Percentiles rank a stretch among this genome's conserved stretches.
Conservation (phyloP, 2,888 invertebrate genomes). For the Cryptophagus acutangulus region DNA sequence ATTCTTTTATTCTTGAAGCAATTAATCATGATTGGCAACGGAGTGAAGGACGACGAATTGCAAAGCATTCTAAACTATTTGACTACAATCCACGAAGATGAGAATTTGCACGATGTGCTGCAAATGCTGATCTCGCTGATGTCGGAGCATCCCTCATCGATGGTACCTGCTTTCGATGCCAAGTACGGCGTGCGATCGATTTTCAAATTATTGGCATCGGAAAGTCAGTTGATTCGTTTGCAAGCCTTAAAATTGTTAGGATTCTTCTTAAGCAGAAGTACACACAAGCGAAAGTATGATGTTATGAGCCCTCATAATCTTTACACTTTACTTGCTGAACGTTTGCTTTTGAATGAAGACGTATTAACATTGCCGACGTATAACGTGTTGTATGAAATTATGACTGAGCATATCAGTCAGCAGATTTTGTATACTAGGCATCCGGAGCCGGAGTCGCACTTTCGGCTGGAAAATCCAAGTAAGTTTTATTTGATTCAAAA, state of each 20-base stretch:
- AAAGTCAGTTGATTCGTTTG: slow-evolving; percentile 91
- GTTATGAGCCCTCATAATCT: slow-evolving; percentile 98
- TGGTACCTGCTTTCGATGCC: slow-evolving; percentile 98
- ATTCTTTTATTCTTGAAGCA: slow-evolving; percentile 94
- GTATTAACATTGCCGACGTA: slow-evolving; percentile 91
- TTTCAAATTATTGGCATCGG: slow-evolving; percentile 93
- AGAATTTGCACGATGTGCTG: slow-evolving; percentile 96
- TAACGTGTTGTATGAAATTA: slow-evolving; percentile 97
- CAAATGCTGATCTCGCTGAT: slow-evolving; percentile 95
- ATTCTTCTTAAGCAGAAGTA: slow-evolving; percentile 95
- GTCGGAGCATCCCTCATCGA: slow-evolving; percentile 97
- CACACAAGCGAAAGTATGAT: slow-evolving; percentile 98
- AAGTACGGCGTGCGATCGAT: slow-evolving; percentile 96
- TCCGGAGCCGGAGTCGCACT: slow-evolving; percentile 92
- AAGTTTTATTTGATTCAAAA: slow-evolving; percentile 47
- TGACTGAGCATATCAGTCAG: slow-evolving; percentile 95
- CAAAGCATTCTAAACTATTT: slow-evolving; percentile 98
- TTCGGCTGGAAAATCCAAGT: slow-evolving; percentile 95
- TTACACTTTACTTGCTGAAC: slow-evolving; percentile 91
- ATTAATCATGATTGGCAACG: slow-evolving; percentile 93
- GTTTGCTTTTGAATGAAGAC: slow-evolving; percentile 83
- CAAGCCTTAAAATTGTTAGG: slow-evolving; percentile 95
- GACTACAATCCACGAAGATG: slow-evolving; percentile 98
- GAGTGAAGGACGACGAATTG: slow-evolving; percentile 96
- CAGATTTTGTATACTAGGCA: slow-evolving; percentile 91